These are phyloP conservation scores for Scaptomyza pallida DNA, from an alignment of 1,140 invertebrate species.

Conservation along the genomic window DNA sequence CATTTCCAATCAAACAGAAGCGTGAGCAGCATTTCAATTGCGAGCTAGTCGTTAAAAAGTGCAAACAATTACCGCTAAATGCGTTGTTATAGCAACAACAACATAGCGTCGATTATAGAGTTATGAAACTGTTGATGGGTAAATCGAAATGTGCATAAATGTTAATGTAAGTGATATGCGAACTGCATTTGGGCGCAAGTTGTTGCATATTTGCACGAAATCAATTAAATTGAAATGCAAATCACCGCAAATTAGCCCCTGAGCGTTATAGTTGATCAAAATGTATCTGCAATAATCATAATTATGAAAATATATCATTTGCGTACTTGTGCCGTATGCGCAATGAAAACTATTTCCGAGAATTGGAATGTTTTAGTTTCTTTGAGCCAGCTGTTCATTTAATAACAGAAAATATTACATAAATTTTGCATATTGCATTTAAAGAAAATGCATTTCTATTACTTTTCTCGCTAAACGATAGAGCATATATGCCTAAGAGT, in stretches of 20 bases:
- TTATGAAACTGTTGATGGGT: neutral
- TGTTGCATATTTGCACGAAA: constrained; percentile 51
- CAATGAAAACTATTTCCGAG: neutral
- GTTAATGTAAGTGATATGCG: constrained; percentile 32
- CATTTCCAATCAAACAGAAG: constrained; percentile 7
- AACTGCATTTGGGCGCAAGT: constrained; percentile 18
- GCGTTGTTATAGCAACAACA: constrained; percentile 34
- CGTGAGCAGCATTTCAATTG: constrained; percentile 15
- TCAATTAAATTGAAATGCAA: constrained; percentile 64
- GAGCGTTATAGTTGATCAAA: constrained; percentile 6
- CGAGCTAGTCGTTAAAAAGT: constrained; percentile 21
- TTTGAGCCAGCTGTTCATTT: too few relatives aligned
- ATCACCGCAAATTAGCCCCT: constrained; percentile 26
- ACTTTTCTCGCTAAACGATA: too few relatives aligned
- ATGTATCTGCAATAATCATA: constrained; percentile 2
- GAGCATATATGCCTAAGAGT: neutral
- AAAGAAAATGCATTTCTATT: too few relatives aligned
- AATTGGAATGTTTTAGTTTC: neutral
- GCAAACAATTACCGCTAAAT: constrained; percentile 50
- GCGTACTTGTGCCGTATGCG: neutral
- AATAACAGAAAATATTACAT: too few relatives aligned
- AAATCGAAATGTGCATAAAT: constrained; percentile 2
- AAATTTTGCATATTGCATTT: too few relatives aligned
- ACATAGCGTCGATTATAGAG: neutral
- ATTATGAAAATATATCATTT: neutral